phyloP scores from a whole-genome alignment of 2,797 vertebrate species.

The Anas bernieri region DNA sequence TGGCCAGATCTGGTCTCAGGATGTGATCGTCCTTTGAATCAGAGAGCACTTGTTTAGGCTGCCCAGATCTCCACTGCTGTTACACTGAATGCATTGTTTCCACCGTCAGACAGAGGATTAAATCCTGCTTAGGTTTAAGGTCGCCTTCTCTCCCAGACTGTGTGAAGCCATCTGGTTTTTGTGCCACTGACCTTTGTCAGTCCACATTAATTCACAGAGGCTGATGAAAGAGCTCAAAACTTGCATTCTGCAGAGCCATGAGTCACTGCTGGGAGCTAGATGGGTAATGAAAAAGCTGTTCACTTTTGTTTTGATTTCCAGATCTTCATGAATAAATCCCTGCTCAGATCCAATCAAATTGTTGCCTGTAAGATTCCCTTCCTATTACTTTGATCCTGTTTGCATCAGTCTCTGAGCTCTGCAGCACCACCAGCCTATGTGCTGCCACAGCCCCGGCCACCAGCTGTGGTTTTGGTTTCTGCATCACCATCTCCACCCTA shows the following conservation, averaged over 20 bases:
- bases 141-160: neutral
- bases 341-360: conserved; percentile 1
- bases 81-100: neutral
- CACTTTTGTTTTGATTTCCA: conserved; percentile 29
- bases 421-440: neutral
- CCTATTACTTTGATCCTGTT: neutral
- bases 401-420: neutral
- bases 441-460: neutral
- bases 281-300: conserved; percentile 43
- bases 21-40: neutral
- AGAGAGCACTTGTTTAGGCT: neutral
- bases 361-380: neutral
- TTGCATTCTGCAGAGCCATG: neutral
- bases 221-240: neutral
- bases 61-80: neutral
- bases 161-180: conserved; percentile 8
- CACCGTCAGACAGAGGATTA: neutral
- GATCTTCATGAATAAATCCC: conserved; percentile 14
- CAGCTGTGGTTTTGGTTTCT: neutral
- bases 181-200: conserved; percentile 44
- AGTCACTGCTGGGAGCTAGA: neutral
- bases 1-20: neutral
- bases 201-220: neutral
- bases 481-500: neutral
- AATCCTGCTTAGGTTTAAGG: conserved; percentile 44